Evolutionary conservation across 2,888 invertebrate species (phyloP), one percentile per base, ranked within the genome.

Genomic region (Patella caerulea): DNA sequence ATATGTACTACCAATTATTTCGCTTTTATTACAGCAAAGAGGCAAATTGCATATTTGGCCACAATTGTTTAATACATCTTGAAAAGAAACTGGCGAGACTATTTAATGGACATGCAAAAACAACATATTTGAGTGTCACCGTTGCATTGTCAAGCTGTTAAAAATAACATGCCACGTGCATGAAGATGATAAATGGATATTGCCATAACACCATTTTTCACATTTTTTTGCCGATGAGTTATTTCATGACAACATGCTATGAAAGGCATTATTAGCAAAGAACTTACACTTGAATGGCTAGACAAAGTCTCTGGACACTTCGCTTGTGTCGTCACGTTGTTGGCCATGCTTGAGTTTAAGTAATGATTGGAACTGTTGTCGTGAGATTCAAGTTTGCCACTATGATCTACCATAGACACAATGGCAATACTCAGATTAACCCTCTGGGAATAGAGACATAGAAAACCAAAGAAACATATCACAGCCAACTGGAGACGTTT

Each of bases 401-500:
- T 88, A 11, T 88, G 86, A 77, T 91, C 92, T 12, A 93, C 92
- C 93, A 93, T 93, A 83, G 93, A 93, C 7, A 93, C 90, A 74
- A 93, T 91, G 2, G 93, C 92, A 83, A 93, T 92, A 82, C 92
- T 93, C 15, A 93, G 88, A 84, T 93, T 93, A 76, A 93, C 91
- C 14, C 93, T 88, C 88, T 93, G 88, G 70, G 93, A 94, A 93
- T 85, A 95, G 93, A 81, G 94, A 94, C 87, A 94, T 94, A 88
- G 95, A 95, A 81, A 82, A 70, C 86, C 84, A 71, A 85, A 79
- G 77, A 84, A 85, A 53, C 84, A 83, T 55, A 88, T 73, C 71
- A 86, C 74, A n/a, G 88, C 86, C 69, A 88, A 75, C 15, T 81
- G 73, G n/a, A 85, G 80, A 4, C 88, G 82, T 56, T 78, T 82